Evolutionary conservation across 2,797 vertebrate species (phyloP).

Genomic region (Anguilla marmorata): DNA sequence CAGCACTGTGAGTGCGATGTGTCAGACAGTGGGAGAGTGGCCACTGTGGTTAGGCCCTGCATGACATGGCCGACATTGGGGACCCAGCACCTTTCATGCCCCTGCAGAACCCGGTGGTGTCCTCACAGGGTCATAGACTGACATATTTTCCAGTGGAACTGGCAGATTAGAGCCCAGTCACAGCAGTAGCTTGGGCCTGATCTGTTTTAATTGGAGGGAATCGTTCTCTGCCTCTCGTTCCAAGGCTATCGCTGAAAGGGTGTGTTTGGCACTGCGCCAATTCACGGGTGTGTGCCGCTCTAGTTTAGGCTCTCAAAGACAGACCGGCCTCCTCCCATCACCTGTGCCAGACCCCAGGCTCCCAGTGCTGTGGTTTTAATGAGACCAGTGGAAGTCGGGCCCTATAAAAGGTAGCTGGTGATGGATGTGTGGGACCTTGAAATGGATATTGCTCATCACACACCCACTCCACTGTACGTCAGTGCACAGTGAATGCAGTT

Average conservation of each 20-base stretch:
- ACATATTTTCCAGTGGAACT: too few species aligned
- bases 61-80: not conserved
- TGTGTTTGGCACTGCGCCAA: not conserved
- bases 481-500: not conserved
- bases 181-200: not conserved
- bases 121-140: too few species aligned
- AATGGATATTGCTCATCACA: not conserved
- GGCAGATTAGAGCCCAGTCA: not conserved
- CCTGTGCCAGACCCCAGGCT: not conserved
- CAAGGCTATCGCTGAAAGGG: not conserved
- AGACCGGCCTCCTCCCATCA: conserved; percentile 5
- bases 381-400: conserved; percentile 23
- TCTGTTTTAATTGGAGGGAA: not conserved
- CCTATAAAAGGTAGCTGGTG: conserved; percentile 27
- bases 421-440: conserved; percentile 19
- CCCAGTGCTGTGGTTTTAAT: conserved; percentile 20
- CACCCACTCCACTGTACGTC: not conserved
- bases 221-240: not conserved
- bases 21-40: not conserved
- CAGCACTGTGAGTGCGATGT: not conserved
- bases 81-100: not conserved
- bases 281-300: not conserved
- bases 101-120: not conserved
- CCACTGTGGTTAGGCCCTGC: not conserved
- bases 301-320: not conserved